Evolutionary conservation across 92 coral and sea anemone genomes (phyloP), one percentile per base, ranked within the genome.

Genomic region (Pocillopora grandis): DNA sequence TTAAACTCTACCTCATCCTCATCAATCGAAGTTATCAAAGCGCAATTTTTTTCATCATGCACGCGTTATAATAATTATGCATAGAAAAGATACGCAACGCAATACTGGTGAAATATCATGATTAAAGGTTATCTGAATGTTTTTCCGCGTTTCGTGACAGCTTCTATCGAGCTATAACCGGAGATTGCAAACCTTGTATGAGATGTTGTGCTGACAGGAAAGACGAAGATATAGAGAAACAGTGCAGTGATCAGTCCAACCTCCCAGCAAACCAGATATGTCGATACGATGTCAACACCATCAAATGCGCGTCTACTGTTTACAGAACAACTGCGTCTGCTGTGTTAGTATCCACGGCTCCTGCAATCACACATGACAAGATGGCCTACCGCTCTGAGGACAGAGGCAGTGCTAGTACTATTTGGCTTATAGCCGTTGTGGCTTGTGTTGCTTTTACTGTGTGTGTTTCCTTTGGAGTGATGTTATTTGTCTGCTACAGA

Each of bases 111-210:
- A 42, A 42, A 42, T 42, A 0, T 0, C 52, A 3, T 2, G 52
- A 42, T 17, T 23, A 23, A 66, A 33, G 17, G 52, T 14, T 35
- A 35, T 35, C 37, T 68, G 21, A 31, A 2, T 13, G 58, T 12
- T 80, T 20, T 3, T 2, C 13, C 31, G 17, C 52, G 35, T 67
- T 55, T 20, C 48, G n/a, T 27, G 9, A 18, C 68, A 76, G 81
- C 1, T 84, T 56, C 76, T 84, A 76, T 58, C 82, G 82, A 61
- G 88, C 81, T 6, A 59, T 56, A 33, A 84, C 83, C 21, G 88
- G 83, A 14, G 88, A 84, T 58, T 84, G 88, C 27, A 82, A 84
- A 6, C 88, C 83, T 8, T 84, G 88, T 18, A 66, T 83, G 2
- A 76, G 77, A 82, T 84, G 88, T 6, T 84, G 88, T 57, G 31